phyloP scores from a whole-genome alignment of 2,888 invertebrate species.

The Spicauda simplicius region DNA sequence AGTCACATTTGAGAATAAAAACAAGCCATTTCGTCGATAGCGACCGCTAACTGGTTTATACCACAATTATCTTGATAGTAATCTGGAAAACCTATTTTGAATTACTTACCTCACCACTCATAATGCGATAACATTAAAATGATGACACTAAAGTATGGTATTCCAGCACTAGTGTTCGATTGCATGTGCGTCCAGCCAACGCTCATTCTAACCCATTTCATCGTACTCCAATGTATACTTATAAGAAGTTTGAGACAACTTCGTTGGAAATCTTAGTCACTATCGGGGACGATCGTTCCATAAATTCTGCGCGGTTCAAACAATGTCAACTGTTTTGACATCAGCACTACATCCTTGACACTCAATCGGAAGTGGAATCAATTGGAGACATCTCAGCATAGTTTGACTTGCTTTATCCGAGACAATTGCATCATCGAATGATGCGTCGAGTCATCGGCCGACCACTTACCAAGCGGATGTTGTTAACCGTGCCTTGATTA shows the following conservation, averaged over 20 bases:
- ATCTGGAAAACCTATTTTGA: not conserved
- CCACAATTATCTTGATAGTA: not conserved
- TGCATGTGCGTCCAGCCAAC: not conserved
- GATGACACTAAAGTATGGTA: conserved; percentile 12
- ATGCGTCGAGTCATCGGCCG: conserved; percentile 75
- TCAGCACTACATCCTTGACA: conserved; percentile 66
- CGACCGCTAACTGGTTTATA: conserved; percentile 6
- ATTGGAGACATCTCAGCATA: conserved; percentile 63
- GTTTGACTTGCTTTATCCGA: conserved; percentile 43
- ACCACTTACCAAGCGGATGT: conserved; percentile 79
- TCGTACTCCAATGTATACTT: conserved; percentile 1
- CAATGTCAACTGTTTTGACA: conserved; percentile 61
- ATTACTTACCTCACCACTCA: not conserved
- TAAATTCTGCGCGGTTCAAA: conserved; percentile 24
- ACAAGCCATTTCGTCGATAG: conserved; percentile 10
- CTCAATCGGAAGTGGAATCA: conserved; percentile 73
- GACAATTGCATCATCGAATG: conserved; percentile 78
- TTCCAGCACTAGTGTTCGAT: conserved; percentile 6
- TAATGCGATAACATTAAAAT: conserved; percentile 7
- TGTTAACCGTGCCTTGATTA: conserved; percentile 82
- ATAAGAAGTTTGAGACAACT: not conserved
- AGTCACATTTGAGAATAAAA: conserved; percentile 8
- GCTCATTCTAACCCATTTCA: conserved; percentile 14
- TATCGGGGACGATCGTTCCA: conserved; percentile 1
- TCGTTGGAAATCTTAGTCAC: conserved; percentile 7